These are phyloP conservation scores for Hepsetus odoe DNA, from an alignment of 2,113 vertebrate genomes.

Conservation along the genomic window DNA sequence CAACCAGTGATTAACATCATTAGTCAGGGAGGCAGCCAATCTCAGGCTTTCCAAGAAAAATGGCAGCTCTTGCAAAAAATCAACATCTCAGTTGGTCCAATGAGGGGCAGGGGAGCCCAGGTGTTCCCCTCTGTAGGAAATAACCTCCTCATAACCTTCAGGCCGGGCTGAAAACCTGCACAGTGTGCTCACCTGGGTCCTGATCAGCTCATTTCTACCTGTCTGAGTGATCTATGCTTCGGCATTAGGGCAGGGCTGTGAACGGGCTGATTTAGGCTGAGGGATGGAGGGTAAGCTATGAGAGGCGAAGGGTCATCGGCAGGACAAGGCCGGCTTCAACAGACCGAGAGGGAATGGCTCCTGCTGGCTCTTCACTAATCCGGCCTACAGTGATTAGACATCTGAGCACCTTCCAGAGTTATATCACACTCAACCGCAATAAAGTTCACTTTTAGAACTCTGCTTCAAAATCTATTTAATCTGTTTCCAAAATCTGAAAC, in stretches of 20 bases:
- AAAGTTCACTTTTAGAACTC: not conserved
- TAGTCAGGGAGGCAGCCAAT: not conserved
- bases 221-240: constrained; percentile 52
- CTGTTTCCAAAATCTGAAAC: too few relatives aligned
- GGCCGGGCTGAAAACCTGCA: constrained; percentile 41
- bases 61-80: constrained; percentile 43
- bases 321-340: constrained; percentile 30
- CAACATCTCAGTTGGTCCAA: constrained; percentile 14
- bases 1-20: not conserved
- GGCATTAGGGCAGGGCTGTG: constrained; percentile 40
- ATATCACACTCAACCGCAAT: not conserved
- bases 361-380: constrained; percentile 37
- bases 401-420: constrained; percentile 27
- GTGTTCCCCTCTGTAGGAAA: constrained; percentile 51
- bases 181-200: constrained; percentile 39
- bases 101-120: constrained; percentile 52
- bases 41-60: constrained; percentile 1
- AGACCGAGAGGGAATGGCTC: constrained; percentile 40
- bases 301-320: constrained; percentile 38
- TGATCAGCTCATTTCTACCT: constrained; percentile 49
- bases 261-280: constrained; percentile 52
- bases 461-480: too few relatives aligned
- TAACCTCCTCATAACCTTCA: constrained; percentile 51
- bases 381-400: constrained; percentile 37
- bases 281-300: constrained; percentile 45